Evolutionary conservation across 2,113 vertebrate genomes (phyloP), one percentile per base, ranked within the genome.

Genomic region (Excalfactoria chinensis): DNA sequence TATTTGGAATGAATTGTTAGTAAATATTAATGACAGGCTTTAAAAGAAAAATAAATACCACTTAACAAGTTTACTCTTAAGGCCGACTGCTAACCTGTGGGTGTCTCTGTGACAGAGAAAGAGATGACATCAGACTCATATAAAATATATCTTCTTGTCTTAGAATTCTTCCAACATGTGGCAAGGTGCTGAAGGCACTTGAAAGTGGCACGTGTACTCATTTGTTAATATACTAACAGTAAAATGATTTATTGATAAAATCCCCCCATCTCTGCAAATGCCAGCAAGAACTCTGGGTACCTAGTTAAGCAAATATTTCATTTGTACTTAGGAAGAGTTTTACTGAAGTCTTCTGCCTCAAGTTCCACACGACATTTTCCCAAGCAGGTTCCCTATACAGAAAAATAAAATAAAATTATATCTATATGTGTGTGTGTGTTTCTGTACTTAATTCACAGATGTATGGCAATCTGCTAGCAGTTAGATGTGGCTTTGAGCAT

Each of bases 171-270:
- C 43, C 28, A 53, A 69, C 37, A 76, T 7, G 13, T 43, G n/a
- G 58, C 34, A 53, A 64, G n/a, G 43, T 81, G 72, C 69, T 78
- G 86, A 93, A 94, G 56, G 30, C 60, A 71, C 28, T 43, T 77
- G 69, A 59, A 83, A 22, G 26, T 67, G 77, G 26, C 43, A 48
- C 2, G 4, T 64, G 32, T 16, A 48, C 35, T 70, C 32, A 55
- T 81, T 86, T 46, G 5, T 77, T 64, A 35, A 34, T 14, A 14
- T 35, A 40, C 30, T 43, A 41, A 58, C 13, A 58, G 37, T 51
- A 35, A 59, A 75, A 22, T 78, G 5, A n/a, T 40, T 81, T 74
- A 11, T 25, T 78, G 71, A 32, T 60, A 43, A 88, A 86, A 51
- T 74, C 23, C 48, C 58, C 25, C 41, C 78, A 35, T 79, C 8